These are phyloP conservation scores for Anhinga anhinga DNA, from an alignment of 2,113 vertebrate species.

Conservation along the genomic window DNA sequence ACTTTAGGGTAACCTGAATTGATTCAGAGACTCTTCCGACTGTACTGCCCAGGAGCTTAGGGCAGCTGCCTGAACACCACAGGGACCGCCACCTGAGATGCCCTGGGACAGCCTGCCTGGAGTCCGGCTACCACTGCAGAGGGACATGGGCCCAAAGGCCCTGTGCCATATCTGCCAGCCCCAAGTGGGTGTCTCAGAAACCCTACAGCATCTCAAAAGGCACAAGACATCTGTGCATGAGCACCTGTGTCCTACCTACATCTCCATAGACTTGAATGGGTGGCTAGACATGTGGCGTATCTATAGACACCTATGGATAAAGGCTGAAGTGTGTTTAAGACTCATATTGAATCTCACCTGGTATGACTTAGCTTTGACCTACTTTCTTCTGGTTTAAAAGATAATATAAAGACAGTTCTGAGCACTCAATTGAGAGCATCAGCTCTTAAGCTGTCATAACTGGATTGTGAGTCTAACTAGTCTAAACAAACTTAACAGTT, in stretches of 20 bases:
- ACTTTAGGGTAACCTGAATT: neutral
- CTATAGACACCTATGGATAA: neutral
- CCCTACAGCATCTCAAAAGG: neutral
- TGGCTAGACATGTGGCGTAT: neutral
- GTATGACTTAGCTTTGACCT: neutral
- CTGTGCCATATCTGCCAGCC: neutral
- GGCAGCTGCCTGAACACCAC: neutral
- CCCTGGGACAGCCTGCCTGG: neutral
- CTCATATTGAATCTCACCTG: neutral
- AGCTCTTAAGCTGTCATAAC: neutral
- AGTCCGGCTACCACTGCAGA: neutral
- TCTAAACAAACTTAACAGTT: neutral
- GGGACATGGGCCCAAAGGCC: neutral
- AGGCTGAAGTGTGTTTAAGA: neutral
- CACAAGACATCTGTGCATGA: neutral
- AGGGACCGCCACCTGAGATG: rapidly evolving
- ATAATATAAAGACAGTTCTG: neutral
- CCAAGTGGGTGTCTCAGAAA: neutral
- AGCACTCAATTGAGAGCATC: neutral
- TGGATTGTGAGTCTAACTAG: neutral
- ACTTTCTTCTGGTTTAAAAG: neutral
- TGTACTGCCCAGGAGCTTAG: neutral
- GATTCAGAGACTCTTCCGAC: neutral
- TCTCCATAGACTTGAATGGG: neutral
- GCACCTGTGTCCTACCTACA: neutral